Percentiles rank a stretch among this genome's conserved stretches.
These are phyloP conservation scores for Argyrosomus regius DNA, from an alignment of 2,797 vertebrate species.

Conservation along the genomic window DNA sequence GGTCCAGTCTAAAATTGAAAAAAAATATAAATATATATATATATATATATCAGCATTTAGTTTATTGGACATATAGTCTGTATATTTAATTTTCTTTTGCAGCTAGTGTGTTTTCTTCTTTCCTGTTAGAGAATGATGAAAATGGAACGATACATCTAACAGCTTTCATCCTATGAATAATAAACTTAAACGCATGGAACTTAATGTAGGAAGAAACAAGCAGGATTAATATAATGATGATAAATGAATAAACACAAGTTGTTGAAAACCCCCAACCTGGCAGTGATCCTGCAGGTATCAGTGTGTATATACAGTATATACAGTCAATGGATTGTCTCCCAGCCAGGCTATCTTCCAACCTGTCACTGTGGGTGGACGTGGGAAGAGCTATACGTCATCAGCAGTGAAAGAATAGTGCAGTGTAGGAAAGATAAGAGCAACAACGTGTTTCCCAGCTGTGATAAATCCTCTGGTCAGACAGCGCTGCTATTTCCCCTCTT, in stretches of 20 bases:
- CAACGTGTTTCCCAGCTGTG: slow-evolving; percentile 90
- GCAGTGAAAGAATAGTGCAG: slow-evolving; percentile 89
- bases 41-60: background rate
- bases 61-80: background rate
- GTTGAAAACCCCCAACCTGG: background rate
- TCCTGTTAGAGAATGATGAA: background rate
- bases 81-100: too few relatives aligned
- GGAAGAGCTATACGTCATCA: slow-evolving; percentile 88
- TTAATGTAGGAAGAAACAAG: background rate
- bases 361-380: slow-evolving; percentile 65
- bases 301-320: slow-evolving; percentile 25
- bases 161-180: background rate
- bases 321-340: slow-evolving; percentile 20
- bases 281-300: slow-evolving; percentile 14
- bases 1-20: too few relatives aligned
- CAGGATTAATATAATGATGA: background rate
- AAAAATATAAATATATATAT: too few relatives aligned
- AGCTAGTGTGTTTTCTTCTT: background rate
- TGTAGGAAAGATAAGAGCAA: slow-evolving; percentile 91
- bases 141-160: background rate
- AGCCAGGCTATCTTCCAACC: slow-evolving; percentile 21
- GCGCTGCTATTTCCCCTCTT: slow-evolving; percentile 91
- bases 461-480: slow-evolving; percentile 89
- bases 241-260: background rate
- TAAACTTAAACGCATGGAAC: background rate